Evolutionary conservation across 1,140 invertebrate genomes (phyloP), one percentile per base, ranked within the genome.

Genomic region (Tenebrio molitor): DNA sequence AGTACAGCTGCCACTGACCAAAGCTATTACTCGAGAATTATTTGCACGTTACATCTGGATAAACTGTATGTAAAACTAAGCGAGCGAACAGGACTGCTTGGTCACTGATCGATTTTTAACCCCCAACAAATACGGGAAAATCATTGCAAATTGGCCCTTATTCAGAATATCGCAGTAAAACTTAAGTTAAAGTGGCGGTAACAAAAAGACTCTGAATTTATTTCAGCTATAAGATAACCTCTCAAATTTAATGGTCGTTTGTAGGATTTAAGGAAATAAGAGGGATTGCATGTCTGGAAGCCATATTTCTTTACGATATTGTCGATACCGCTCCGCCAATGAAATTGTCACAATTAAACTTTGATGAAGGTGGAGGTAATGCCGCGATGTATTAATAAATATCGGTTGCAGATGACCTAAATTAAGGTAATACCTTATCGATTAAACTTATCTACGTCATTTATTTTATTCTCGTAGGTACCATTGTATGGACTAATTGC

Each of bases 31-130:
- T 53, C 46, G 44, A 39, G 44, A 69, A 69, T 69, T 53, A 69
- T 69, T 69, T 69, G 46, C 44, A 39, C 67, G 46, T 69, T 53
- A 58, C 44, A 69, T 67, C 42, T 44, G 39, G 39, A 67, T 67
- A 67, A 34, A 44, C 62, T 64, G 12, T 62, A 25, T 34, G 23
- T 36, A 64, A 64, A 64, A 64, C 23, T 21, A 21, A 44, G 44
- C 23, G 33, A 58, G 29, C 50, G 7, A 58, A 39, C 12, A 12
- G 36, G 8, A 29, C 3, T 29, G 25, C 25, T n/a, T 8, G 25
- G 3, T 4, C 25, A 50, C 42, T n/a, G 14, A 14, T 44, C 42
- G 42, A 14, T 44, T 23, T 53, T 23, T 10, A 53, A 10, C 1
- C 19, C 7, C 36, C 2, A 8, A 2, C 36, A 39, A 39, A 33